phyloP scores from a whole-genome alignment of 2,888 invertebrate genomes.

The Colostygia pectinataria region DNA sequence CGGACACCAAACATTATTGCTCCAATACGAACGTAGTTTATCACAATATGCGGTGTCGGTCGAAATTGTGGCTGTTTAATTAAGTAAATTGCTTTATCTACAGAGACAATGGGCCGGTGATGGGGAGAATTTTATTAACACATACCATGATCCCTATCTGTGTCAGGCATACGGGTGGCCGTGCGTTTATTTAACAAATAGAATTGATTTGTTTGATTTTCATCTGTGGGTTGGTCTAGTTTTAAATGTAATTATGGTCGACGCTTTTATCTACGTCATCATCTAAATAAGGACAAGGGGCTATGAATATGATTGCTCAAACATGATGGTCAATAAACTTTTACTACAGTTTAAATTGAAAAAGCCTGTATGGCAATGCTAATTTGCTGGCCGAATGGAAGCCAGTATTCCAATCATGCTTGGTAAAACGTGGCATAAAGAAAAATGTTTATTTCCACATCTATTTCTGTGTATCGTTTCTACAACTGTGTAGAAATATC shows the following conservation, averaged over 20 bases:
- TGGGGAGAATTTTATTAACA: conserved; percentile 71
- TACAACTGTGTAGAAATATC: too few relatives aligned
- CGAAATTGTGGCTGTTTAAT: conserved; percentile 69
- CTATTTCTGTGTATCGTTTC: too few relatives aligned
- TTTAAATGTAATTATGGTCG: conserved; percentile 22
- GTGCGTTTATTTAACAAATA: conserved; percentile 71
- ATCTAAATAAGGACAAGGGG: not conserved
- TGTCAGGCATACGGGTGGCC: conserved; percentile 67
- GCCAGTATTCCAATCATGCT: too few relatives aligned
- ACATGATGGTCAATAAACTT: not conserved
- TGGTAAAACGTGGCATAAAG: too few relatives aligned
- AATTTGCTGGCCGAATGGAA: too few relatives aligned
- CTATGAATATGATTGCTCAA: not conserved
- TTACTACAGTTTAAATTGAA: too few relatives aligned
- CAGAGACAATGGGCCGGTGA: conserved; percentile 71
- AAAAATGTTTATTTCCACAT: too few relatives aligned
- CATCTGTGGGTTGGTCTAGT: conserved; percentile 52
- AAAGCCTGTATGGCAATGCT: too few relatives aligned
- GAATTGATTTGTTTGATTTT: conserved; percentile 79
- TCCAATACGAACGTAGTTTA: too few relatives aligned
- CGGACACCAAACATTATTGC: too few relatives aligned
- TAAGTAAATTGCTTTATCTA: conserved; percentile 81
- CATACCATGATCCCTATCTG: conserved; percentile 59
- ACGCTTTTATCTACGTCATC: not conserved
- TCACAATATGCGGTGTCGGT: conserved; percentile 53